Percentiles rank a stretch among this genome's conserved stretches.
These are phyloP conservation scores for Tinamus guttatus DNA, from an alignment of 2,113 vertebrate genomes.

Conservation along the genomic window DNA sequence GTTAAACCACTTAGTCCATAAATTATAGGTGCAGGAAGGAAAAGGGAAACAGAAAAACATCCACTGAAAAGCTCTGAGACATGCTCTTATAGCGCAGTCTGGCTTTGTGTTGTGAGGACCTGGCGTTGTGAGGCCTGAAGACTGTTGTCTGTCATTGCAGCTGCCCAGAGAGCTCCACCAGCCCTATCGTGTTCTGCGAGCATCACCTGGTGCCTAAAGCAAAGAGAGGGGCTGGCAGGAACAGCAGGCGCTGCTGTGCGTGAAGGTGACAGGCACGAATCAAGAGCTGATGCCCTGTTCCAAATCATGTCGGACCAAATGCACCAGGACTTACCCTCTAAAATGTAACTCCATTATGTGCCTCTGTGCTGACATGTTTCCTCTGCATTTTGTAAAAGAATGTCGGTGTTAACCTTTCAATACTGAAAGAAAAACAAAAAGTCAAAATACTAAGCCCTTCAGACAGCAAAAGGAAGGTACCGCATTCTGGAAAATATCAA, in stretches of 20 bases:
- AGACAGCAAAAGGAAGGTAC: background rate
- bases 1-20: background rate
- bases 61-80: background rate
- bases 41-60: background rate
- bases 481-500: background rate
- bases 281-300: background rate
- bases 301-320: accelerated
- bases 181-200: accelerated
- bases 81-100: background rate
- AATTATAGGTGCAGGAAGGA: background rate
- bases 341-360: background rate
- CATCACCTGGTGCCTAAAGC: accelerated
- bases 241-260: accelerated
- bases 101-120: background rate
- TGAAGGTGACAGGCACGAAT: background rate
- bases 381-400: background rate
- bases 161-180: background rate
- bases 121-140: background rate
- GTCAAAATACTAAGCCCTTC: background rate
- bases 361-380: background rate
- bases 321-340: background rate
- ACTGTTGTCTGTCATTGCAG: background rate
- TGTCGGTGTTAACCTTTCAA: background rate
- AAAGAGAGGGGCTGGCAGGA: background rate
- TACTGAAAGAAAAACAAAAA: background rate